Evolutionary conservation across 2,888 invertebrate genomes (phyloP), one percentile per base, ranked within the genome.

Genomic region (Spodoptera exigua): DNA sequence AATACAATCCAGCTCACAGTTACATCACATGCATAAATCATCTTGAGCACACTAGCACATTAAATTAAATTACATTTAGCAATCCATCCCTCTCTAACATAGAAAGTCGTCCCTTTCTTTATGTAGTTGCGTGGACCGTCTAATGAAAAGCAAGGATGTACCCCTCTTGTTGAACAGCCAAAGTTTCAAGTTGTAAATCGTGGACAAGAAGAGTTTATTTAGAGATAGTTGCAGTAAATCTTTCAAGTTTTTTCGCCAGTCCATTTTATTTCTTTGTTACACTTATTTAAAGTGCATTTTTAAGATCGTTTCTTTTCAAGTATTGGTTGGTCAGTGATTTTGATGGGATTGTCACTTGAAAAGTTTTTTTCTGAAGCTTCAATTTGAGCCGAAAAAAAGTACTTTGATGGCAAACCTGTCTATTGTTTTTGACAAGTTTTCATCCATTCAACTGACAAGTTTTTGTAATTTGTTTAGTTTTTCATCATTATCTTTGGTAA

Each of bases 81-180:
- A 16, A 12, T 21, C 16, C 16, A 12, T 36, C 16, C 16, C 41
- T 41, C 14, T 35, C 13, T 21, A 13, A 27, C 7, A 46, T n/a
- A 37, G n/a, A 4, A 36, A 14, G 35, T 32, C 41, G 9, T 45
- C 18, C 39, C 36, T 37, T 40, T 48, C 55, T 57, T 41, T 21
- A 57, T n/a, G 39, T 62, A 60, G 70, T 66, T 63, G 67, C 57
- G 51, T 65, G 64, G 60, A 70, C 61, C 64, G 70, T 78, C 70
- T 81, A 82, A 81, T 80, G 73, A 74, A 64, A 67, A 72, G 75
- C 77, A 71, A 57, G 74, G 75, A 72, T 77, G 61, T 71, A 71
- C 71, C 52, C 73, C 77, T 73, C 80, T 76, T 73, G 70, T 76
- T 61, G 46, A 64, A 54, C 57, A 71, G 53, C 59, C 58, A 68